Evolutionary conservation across 2,888 invertebrate species (phyloP).

Genomic region (Nysson spinosus): DNA sequence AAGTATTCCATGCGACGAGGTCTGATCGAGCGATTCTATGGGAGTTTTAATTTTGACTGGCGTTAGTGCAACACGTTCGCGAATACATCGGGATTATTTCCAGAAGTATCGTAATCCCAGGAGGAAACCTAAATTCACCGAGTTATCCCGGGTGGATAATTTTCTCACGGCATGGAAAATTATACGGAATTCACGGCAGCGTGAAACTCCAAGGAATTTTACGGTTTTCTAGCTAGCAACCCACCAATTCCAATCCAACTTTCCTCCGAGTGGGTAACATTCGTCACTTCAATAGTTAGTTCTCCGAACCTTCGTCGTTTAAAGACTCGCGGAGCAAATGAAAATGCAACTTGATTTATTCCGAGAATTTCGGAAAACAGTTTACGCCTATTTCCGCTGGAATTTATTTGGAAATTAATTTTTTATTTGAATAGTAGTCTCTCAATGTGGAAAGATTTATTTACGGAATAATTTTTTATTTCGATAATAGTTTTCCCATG

Average conservation of each 20-base stretch:
- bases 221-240: not conserved
- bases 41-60: slow-evolving; percentile 16
- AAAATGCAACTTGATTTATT: too few species aligned
- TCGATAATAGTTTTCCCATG: too few species aligned
- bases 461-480: too few species aligned
- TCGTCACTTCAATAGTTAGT: slow-evolving; percentile 17
- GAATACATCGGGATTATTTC: slow-evolving; percentile 4
- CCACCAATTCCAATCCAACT: slow-evolving; percentile 38
- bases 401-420: too few species aligned
- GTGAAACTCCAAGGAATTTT: slow-evolving; percentile 23
- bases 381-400: too few species aligned
- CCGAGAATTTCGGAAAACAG: too few species aligned
- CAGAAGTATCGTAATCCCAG: not conserved
- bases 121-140: slow-evolving; percentile 12
- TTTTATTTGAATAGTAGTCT: too few species aligned
- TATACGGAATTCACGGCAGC: slow-evolving; percentile 19
- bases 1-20: not conserved
- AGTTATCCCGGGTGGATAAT: slow-evolving; percentile 31
- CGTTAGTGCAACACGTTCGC: slow-evolving; percentile 6
- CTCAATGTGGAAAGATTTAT: too few species aligned
- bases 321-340: slow-evolving; percentile 19
- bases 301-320: slow-evolving; percentile 13
- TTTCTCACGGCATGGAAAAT: slow-evolving; percentile 35
- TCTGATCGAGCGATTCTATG: slow-evolving; percentile 10
- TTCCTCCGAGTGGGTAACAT: slow-evolving; percentile 35